A percentile compares a stretch with the other conserved stretches of the same genome.
Evolutionary conservation across 2,797 vertebrate genomes (phyloP).

Genomic region (Adelosebastes latens): DNA sequence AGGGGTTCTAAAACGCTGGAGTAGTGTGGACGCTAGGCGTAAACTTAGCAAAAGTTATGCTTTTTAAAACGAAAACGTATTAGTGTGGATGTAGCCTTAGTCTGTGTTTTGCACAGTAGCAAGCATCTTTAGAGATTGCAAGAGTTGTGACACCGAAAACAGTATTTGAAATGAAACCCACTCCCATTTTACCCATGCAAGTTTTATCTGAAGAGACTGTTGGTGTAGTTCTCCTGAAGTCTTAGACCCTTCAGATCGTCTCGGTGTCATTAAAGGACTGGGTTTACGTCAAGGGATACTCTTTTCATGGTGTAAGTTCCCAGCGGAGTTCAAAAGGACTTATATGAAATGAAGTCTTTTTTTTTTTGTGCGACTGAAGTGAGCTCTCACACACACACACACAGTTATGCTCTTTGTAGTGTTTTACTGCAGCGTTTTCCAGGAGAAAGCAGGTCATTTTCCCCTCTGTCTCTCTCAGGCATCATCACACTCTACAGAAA

Average conservation of each 20-base stretch:
- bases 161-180: not conserved
- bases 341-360: not conserved
- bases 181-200: slow-evolving; percentile 36
- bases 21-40: fast-evolving
- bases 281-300: slow-evolving; percentile 15
- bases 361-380: slow-evolving; percentile 4
- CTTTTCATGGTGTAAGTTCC: slow-evolving; percentile 30
- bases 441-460: slow-evolving; percentile 39
- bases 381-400: not conserved
- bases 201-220: slow-evolving; percentile 33
- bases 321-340: slow-evolving; percentile 34
- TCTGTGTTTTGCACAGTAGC: not conserved
- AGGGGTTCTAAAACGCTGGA: no score
- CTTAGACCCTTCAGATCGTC: not conserved
- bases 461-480: slow-evolving; percentile 7
- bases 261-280: not conserved
- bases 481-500: slow-evolving; percentile 2
- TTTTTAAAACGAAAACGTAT: not conserved
- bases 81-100: not conserved
- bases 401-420: not conserved
- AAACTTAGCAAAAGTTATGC: not conserved
- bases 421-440: slow-evolving; percentile 28
- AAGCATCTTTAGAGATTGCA: not conserved
- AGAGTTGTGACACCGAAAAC: not conserved
- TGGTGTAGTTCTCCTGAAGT: not conserved